Percentiles rank a stretch among this genome's conserved stretches.
Evolutionary conservation across 2,888 invertebrate species (phyloP).

Genomic region (Temnothorax ravouxi): DNA sequence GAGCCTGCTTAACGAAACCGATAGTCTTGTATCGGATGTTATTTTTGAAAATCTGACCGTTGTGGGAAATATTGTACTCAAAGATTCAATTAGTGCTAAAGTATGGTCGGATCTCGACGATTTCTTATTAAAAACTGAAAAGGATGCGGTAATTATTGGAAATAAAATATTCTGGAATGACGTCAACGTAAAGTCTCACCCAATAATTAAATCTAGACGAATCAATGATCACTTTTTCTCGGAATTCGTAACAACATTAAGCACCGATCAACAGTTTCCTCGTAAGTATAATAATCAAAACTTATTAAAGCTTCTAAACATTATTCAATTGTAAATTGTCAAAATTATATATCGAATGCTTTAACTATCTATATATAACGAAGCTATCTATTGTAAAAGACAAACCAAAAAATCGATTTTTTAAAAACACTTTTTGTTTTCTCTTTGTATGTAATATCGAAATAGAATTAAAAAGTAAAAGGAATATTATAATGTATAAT

Average conservation of each 20-base stretch:
- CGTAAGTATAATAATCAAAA: conserved; percentile 66
- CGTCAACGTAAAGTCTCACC: conserved; percentile 76
- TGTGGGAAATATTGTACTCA: conserved; percentile 87
- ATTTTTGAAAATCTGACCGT: conserved; percentile 87
- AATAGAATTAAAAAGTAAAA: not conserved
- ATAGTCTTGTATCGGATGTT: conserved; percentile 84
- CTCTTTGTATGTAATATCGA: too few relatives aligned
- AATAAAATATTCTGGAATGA: conserved; percentile 86
- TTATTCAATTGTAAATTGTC: not conserved
- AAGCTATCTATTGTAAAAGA: not conserved
- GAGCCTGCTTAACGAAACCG: conserved; percentile 84
- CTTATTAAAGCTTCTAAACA: not conserved
- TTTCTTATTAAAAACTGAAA: conserved; percentile 86
- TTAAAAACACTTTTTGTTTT: not conserved
- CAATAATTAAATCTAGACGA: conserved; percentile 83
- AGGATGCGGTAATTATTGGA: conserved; percentile 84
- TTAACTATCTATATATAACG: not conserved
- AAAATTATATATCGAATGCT: too few relatives aligned
- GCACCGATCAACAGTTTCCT: conserved; percentile 86
- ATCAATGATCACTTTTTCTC: conserved; percentile 86
- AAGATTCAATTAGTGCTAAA: conserved; percentile 85
- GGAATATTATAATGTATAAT: not conserved
- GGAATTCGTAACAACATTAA: conserved; percentile 87
- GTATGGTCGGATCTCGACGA: conserved; percentile 86
- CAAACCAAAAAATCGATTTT: not conserved